Evolutionary conservation across 2,113 vertebrate genomes (phyloP).

Genomic region (Ceuthmochares aereus): DNA sequence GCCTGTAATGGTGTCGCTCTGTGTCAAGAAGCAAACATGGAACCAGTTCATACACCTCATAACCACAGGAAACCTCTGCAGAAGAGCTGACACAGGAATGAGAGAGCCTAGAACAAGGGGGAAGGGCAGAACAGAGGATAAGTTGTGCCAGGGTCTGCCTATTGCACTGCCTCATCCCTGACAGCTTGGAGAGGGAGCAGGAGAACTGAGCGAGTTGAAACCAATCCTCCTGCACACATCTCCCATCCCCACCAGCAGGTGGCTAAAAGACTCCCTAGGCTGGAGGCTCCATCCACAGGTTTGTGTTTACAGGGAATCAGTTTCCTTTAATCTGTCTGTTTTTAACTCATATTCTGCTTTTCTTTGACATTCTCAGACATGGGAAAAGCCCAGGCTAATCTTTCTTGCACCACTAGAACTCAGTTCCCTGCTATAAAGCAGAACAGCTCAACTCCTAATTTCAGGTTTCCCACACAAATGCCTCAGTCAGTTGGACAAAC

Average conservation of each 20-base stretch:
- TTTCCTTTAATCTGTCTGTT: not conserved
- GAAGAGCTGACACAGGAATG: not conserved
- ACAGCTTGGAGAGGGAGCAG: not conserved
- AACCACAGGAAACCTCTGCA: not conserved
- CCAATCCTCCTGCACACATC: not conserved
- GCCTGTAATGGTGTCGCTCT: not conserved
- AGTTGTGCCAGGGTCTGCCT: not conserved
- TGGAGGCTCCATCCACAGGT: not conserved
- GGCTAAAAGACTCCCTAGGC: not conserved
- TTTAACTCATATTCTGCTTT: not conserved
- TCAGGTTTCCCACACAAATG: not conserved
- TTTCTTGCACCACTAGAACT: not conserved
- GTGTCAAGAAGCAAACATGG: not conserved
- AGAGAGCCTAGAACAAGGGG: accelerated
- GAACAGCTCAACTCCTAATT: not conserved
- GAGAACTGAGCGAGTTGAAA: not conserved
- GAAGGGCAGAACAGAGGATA: not conserved
- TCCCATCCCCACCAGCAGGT: not conserved
- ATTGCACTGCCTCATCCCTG: accelerated
- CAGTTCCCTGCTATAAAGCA: not conserved
- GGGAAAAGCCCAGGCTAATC: not conserved
- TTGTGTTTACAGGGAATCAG: not conserved
- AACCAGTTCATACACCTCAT: not conserved
- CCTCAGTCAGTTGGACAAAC: not conserved
- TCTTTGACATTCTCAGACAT: not conserved